These are phyloP conservation scores for Dolichotis patagonum DNA, from an alignment of 2,113 vertebrate species.

Conservation along the genomic window DNA sequence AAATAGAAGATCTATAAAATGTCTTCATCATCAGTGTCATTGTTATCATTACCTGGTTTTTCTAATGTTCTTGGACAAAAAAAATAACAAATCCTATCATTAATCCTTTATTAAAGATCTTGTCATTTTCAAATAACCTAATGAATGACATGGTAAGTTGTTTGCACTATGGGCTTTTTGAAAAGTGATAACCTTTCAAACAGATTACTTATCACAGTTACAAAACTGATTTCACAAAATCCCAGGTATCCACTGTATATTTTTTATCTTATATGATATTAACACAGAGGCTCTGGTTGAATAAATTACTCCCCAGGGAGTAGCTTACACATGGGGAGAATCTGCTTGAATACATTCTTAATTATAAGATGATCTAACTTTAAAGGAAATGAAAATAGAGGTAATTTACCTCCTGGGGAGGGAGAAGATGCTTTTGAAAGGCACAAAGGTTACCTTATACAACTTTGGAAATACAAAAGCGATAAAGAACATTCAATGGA, in stretches of 20 bases:
- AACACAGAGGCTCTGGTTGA: slow-evolving; percentile 71
- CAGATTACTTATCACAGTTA: slow-evolving; percentile 54
- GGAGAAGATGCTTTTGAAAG: slow-evolving; percentile 79
- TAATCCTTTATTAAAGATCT: slow-evolving; percentile 45
- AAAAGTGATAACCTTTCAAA: slow-evolving; percentile 39
- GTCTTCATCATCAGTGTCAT: not conserved
- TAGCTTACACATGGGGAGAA: slow-evolving; percentile 74
- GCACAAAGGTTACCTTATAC: slow-evolving; percentile 78
- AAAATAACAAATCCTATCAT: not conserved
- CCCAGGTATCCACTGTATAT: slow-evolving; percentile 57
- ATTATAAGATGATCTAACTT: slow-evolving; percentile 83
- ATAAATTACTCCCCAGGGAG: slow-evolving; percentile 83
- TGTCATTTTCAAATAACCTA: slow-evolving; percentile 28
- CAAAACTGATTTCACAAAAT: slow-evolving; percentile 57
- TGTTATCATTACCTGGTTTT: not conserved
- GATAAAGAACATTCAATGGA: slow-evolving; percentile 68
- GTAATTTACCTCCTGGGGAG: slow-evolving; percentile 79
- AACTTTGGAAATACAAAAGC: slow-evolving; percentile 76
- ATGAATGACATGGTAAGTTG: not conserved
- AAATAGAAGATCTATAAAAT: slow-evolving; percentile 22
- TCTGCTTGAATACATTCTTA: slow-evolving; percentile 82
- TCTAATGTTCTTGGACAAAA: slow-evolving; percentile 5
- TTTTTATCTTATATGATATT: slow-evolving; percentile 74
- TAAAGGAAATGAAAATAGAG: slow-evolving; percentile 84
- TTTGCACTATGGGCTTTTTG: not conserved